Evolutionary conservation across 2,113 vertebrate genomes (phyloP).

Genomic region (Chionis minor): DNA sequence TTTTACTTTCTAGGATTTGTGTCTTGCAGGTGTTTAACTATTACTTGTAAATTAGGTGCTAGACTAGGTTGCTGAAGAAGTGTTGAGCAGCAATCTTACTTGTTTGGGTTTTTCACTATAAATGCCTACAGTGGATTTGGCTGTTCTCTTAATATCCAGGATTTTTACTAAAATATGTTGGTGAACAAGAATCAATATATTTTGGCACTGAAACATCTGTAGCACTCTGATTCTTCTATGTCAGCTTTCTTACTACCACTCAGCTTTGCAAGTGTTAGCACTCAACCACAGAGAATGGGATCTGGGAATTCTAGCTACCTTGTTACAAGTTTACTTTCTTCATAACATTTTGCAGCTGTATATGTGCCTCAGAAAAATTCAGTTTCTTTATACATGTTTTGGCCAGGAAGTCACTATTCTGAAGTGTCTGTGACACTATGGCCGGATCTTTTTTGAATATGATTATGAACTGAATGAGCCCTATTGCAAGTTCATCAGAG

Average conservation of each 20-base stretch:
- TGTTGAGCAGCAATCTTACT: neutral
- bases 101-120: neutral
- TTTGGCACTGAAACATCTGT: neutral
- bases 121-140: neutral
- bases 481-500: neutral
- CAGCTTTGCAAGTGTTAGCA: neutral
- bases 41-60: neutral
- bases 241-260: neutral
- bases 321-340: rapidly evolving
- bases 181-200: neutral
- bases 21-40: neutral
- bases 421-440: neutral
- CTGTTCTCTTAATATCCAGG: neutral
- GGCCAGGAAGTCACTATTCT: neutral
- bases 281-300: rapidly evolving
- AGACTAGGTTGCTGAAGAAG: neutral
- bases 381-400: rapidly evolving
- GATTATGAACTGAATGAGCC: neutral
- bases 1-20: neutral
- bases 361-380: neutral
- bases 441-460: neutral
- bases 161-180: neutral
- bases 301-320: neutral
- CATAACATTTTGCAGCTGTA: neutral
- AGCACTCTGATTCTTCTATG: neutral